Evolutionary conservation across 2,888 invertebrate genomes (phyloP), one percentile per base, ranked within the genome.

Genomic region (Plebejus anna): DNA sequence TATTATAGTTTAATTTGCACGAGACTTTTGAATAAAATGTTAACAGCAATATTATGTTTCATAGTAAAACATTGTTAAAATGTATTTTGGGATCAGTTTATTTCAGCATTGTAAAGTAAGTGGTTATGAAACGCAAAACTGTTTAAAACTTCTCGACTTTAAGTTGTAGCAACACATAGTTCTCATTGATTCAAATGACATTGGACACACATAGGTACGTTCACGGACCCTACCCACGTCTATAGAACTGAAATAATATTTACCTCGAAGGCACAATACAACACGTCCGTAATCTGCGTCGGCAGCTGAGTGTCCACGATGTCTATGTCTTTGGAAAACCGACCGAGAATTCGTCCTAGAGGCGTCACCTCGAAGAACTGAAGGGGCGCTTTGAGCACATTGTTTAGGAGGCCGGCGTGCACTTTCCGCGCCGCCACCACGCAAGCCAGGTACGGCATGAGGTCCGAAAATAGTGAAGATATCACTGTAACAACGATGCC

Each of bases 301-400:
- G 96, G 96, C 82, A 96, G 94, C 84, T 94, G 94, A 83, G 95
- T 95, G 90, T 97, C 97, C 94, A 96, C 88, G 81, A 96, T 94
- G 88, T 97, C 96, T 82, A 96, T 91, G 90, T 97, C 97, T 95
- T 96, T 96, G 88, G 96, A 95, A 91, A 96, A 96, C 88, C 96
- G 95, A 91, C 96, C 86, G 78, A 97, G 92, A 82, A 97, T 95
- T 82, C 97, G 94, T 87, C 97, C 97, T 81, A 95, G 83, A 71
- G 97, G 97, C 77, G 97, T 97, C 82, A 95, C 96, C 89, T 97
- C 97, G 92, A 96, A 97, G 93, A 97, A 95, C 85, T 95, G 94
- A 92, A 97, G 95, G 77, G 97, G 97, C 84, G 95, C 95, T 85
- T 94, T 94, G 81, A 97, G 86, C 80, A 97, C 94, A 84, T 95